Conservation (phyloP, 2,888 invertebrate species). For the Drosophila koepferae region DNA sequence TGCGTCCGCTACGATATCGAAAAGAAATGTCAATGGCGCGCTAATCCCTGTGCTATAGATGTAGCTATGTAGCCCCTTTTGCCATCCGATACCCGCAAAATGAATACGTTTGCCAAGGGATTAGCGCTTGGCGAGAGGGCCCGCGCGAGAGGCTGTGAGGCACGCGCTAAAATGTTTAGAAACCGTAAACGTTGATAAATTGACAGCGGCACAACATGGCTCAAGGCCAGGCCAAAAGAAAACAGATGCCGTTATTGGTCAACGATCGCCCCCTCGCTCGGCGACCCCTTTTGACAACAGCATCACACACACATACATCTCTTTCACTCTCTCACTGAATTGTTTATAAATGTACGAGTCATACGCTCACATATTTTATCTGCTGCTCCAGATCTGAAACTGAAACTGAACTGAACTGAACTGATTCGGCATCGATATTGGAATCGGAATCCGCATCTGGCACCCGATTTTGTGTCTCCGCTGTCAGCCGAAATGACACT, state of each 20-base stretch:
- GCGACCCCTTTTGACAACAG: constrained; percentile 1
- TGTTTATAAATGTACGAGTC: constrained; percentile 55
- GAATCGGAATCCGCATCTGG: constrained; percentile 64
- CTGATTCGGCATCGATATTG: constrained; percentile 46
- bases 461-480: constrained; percentile 65
- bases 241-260: constrained; percentile 23
- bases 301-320: neutral
- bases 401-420: constrained; percentile 43
- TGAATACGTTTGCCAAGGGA: constrained; percentile 61
- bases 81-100: constrained; percentile 50
- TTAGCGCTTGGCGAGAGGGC: constrained; percentile 40
- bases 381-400: constrained; percentile 59
- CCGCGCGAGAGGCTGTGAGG: constrained; percentile 37
- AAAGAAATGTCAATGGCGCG: constrained; percentile 68
- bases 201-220: constrained; percentile 33
- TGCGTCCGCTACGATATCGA: constrained; percentile 43
- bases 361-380: constrained; percentile 57
- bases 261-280: neutral
- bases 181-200: constrained; percentile 70
- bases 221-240: constrained; percentile 12
- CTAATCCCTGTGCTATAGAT: constrained; percentile 64
- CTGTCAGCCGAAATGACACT: constrained; percentile 71
- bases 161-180: constrained; percentile 71
- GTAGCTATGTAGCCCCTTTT: constrained; percentile 35
- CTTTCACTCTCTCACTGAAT: constrained; percentile 29